These are phyloP conservation scores for Bryconaethiops microstoma DNA, from an alignment of 2,797 vertebrate genomes.

Conservation along the genomic window DNA sequence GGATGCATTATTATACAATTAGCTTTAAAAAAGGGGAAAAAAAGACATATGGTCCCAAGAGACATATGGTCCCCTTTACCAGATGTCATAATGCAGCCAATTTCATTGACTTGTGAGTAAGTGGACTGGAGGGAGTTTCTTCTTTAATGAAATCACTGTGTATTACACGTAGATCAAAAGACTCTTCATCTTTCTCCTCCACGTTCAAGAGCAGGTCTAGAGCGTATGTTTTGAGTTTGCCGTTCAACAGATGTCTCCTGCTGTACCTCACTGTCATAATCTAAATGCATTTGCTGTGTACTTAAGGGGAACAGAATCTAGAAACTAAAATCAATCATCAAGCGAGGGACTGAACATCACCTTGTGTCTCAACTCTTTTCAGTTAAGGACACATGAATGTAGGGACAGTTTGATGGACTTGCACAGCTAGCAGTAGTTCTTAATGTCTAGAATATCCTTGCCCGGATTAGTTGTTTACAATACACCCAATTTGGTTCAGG, in stretches of 20 bases:
- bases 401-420: not conserved
- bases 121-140: constrained; percentile 54
- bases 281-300: constrained; percentile 61
- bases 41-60: too few species aligned
- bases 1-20: constrained; percentile 13
- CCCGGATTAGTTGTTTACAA: not conserved
- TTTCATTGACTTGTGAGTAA: constrained; percentile 21
- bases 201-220: constrained; percentile 62
- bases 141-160: constrained; percentile 73
- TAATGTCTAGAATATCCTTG: not conserved
- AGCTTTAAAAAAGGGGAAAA: not conserved
- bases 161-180: constrained; percentile 66
- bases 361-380: not conserved
- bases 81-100: constrained; percentile 52
- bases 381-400: not conserved
- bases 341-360: constrained; percentile 9
- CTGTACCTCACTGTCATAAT: constrained; percentile 66
- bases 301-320: constrained; percentile 47
- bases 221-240: constrained; percentile 68
- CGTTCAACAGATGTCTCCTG: constrained; percentile 62
- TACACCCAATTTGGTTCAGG: not conserved
- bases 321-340: constrained; percentile 15
- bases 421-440: not conserved
- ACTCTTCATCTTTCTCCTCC: constrained; percentile 48
- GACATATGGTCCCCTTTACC: constrained; percentile 43